Base-by-base conservation (phyloP, 2,888 invertebrate species). In the Bembecia ichneumoniformis region DNA sequence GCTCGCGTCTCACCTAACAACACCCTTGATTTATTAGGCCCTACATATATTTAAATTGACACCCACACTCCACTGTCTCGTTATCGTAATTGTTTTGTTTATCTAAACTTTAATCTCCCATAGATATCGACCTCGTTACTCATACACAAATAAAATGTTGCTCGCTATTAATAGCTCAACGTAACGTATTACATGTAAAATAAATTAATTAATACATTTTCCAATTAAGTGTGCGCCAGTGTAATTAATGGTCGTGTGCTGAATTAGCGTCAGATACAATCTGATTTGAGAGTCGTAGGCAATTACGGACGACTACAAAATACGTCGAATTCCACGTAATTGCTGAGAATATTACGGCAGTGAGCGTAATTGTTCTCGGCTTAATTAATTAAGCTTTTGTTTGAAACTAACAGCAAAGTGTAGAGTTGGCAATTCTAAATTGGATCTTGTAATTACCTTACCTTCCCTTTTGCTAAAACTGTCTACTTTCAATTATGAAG, bases 351-450 rank as follows among this genome's bases (percentile, higher is more conserved):
- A 84, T 84, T 84, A 83, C 82, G 79, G 80, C 82, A 80, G 74
- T 80, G 81, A 83, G 81, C 83, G 86, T 86, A 87, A 87, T 87
- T 87, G 87, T 87, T 87, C 83, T 82, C 82, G 83, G 83, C 84
- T 84, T 86, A 87, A 87, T 87, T 87, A 87, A 86, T 87, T 87
- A 86, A 87, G 86, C 84, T 86, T 84, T 86, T 87, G 87, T 87
- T 86, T 86, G 84, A 83, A 87, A 87, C 87, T 87, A 86, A 82
- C 86, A 83, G 86, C 84, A 83, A 84, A 84, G 84, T 86, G 86
- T 87, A 86, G 83, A 87, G 83, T 84, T 84, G 86, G 86, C 86
- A 87, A 86, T 84, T 84, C 86, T 83, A 86, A 87, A 87, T 87
- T 87, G 86, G 86, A 84, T 87, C 86, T 84, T 83, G 86, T 87